Percentiles rank a stretch among this genome's conserved stretches.
These are phyloP conservation scores for Eupithecia exiguata DNA, from an alignment of 2,888 invertebrate species.

Conservation along the genomic window DNA sequence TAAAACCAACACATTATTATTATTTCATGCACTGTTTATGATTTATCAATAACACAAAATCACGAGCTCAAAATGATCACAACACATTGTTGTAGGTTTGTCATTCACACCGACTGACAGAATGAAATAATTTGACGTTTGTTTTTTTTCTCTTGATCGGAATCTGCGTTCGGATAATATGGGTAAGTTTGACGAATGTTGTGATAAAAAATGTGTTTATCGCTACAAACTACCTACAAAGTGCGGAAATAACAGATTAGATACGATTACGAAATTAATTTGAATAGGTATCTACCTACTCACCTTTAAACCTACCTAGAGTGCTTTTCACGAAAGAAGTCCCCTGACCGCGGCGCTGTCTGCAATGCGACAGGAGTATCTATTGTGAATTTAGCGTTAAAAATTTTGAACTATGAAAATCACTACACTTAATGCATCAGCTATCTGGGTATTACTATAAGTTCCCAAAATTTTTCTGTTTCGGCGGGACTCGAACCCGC, in stretches of 20 bases:
- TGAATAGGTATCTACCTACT: not conserved
- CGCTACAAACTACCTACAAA: not conserved
- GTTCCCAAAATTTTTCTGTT: no score
- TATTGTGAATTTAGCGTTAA: no score
- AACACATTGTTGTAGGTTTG: constrained; percentile 20
- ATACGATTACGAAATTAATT: not conserved
- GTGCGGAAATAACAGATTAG: not conserved
- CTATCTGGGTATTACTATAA: no score
- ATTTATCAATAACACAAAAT: constrained; percentile 5
- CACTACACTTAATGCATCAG: no score
- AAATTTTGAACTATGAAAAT: no score
- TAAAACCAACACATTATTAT: not conserved
- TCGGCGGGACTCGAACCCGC: no score
- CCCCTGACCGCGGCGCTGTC: no score
- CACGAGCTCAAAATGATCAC: constrained; percentile 13
- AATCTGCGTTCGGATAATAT: not conserved
- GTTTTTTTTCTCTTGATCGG: constrained; percentile 3
- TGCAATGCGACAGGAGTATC: no score
- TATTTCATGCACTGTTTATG: not conserved
- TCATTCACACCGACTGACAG: constrained; percentile 15
- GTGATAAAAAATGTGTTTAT: not conserved
- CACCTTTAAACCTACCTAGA: no score
- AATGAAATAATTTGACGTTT: constrained; percentile 12
- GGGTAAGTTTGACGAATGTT: not conserved
- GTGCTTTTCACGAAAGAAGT: no score